A percentile compares a stretch with the other conserved stretches of the same genome.
phyloP scores from a whole-genome alignment of 2,113 vertebrate genomes.

The Andinoacara biseriatus region DNA sequence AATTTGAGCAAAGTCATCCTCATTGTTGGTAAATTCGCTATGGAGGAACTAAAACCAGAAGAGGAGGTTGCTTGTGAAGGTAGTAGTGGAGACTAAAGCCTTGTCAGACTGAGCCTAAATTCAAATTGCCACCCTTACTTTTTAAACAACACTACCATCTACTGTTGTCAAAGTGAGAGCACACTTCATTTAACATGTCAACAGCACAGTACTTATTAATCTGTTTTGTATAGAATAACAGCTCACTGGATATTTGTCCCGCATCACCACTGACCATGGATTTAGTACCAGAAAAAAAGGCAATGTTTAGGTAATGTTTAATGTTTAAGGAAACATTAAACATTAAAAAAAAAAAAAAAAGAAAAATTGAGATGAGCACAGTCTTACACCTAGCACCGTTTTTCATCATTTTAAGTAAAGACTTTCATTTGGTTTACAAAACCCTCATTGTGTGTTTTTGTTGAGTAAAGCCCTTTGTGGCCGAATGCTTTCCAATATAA shows the following conservation, averaged over 20 bases:
- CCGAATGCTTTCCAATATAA: constrained; percentile 24
- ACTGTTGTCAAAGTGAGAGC: constrained; percentile 25
- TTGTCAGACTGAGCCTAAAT: constrained; percentile 1
- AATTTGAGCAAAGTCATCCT: not conserved
- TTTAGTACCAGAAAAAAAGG: not conserved
- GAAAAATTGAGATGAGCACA: not conserved
- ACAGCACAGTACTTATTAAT: not conserved
- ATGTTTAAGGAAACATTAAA: too few relatives aligned
- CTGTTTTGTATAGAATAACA: not conserved
- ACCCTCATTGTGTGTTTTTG: not conserved
- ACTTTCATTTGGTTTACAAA: not conserved
- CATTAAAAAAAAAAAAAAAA: not conserved
- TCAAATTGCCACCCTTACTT: not conserved
- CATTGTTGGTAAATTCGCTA: not conserved
- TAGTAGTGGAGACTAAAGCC: not conserved
- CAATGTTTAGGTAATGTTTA: too few relatives aligned
- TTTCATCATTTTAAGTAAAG: not conserved
- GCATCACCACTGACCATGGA: not conserved
- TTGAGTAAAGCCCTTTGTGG: not conserved
- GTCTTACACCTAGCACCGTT: not conserved
- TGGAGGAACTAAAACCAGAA: not conserved
- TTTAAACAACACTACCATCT: constrained; percentile 58
- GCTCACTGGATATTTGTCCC: not conserved
- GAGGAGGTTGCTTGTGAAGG: not conserved
- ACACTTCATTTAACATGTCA: constrained; percentile 15